Conservation (phyloP, 2,888 invertebrate species). For the Parochlus steinenii region DNA sequence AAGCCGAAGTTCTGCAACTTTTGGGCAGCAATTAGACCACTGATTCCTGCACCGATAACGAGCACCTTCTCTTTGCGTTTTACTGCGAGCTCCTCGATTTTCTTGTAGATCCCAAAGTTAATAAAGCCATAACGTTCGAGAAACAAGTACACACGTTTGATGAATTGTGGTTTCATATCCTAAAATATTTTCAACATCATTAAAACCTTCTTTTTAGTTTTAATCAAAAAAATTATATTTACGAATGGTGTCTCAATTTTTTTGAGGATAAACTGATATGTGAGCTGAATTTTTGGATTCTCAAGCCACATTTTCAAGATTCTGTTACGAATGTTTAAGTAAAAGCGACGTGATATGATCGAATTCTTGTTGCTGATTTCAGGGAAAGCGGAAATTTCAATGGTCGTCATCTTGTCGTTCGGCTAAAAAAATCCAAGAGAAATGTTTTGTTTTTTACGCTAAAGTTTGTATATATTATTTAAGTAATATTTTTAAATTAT, state of each 20-base stretch:
- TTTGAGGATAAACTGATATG: conserved; percentile 61
- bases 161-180: conserved; percentile 77
- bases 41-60: conserved; percentile 55
- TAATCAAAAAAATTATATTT: too few relatives aligned
- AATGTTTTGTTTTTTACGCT: too few relatives aligned
- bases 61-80: conserved; percentile 51
- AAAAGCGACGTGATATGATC: conserved; percentile 61
- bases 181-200: conserved; percentile 25
- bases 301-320: conserved; percentile 89
- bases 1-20: conserved; percentile 91
- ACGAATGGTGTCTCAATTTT: conserved; percentile 43
- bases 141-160: conserved; percentile 75
- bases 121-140: conserved; percentile 92
- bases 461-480: too few relatives aligned
- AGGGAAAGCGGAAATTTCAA: conserved; percentile 10
- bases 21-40: conserved; percentile 86
- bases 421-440: too few relatives aligned
- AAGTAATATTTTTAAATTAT: too few relatives aligned
- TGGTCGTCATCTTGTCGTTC: too few relatives aligned
- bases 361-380: conserved; percentile 6
- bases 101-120: conserved; percentile 92
- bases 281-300: conserved; percentile 82
- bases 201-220: background rate
- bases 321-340: conserved; percentile 80
- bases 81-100: conserved; percentile 51